Base-by-base conservation (phyloP, 2,797 vertebrate species). In the Etheostoma perlongum region DNA sequence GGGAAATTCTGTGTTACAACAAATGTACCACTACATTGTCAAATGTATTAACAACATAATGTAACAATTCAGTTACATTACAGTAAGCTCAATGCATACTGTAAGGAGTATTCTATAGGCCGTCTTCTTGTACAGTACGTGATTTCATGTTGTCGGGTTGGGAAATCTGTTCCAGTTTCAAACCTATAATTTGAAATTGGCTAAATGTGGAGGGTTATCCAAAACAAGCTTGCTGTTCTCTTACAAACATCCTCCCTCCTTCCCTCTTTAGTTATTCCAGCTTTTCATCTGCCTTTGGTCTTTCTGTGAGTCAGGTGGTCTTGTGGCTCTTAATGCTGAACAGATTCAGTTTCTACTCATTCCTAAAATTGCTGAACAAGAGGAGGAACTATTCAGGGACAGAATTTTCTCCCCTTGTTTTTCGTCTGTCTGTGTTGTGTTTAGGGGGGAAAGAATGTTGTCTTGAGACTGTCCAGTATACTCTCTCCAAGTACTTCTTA, bases 321-420 rank as follows among this genome's bases (percentile, higher is more conserved):
- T n/a, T 61, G 69, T 33, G 62, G 51, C 59, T 71, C 27, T 1
- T 70, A 79, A 83, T 72, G 70, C 16, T 47, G 66, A 72, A 53
- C 74, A 58, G 55, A 81, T 81, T 59, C n/a, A 52, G 49, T 84
- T 62, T 76, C 62, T 67, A 33, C 25, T 65, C 59, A 19, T 67
- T 78, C 74, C 25, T 23, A 21, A 65, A 13, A 59, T 72, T 77
- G 69, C 6, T 55, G 25, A 47, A 44, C 2, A 11, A 11, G 60
- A n/a, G 12, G 1, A 36, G 47, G 54, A 33, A 49, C 67, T 83
- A 42, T 78, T 75, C 60, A 18, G 23, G 57, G 60, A 53, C 48
- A 23, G 62, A 19, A 53, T 60, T 59, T 62, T 47, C 81, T 55
- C 25, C 27, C 33, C 23, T 51, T 6, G 2, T 1, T 16, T 60